Percentiles rank a stretch among this genome's conserved stretches.
phyloP scores from a whole-genome alignment of 2,113 vertebrate species.

The Centropus unirufus region DNA sequence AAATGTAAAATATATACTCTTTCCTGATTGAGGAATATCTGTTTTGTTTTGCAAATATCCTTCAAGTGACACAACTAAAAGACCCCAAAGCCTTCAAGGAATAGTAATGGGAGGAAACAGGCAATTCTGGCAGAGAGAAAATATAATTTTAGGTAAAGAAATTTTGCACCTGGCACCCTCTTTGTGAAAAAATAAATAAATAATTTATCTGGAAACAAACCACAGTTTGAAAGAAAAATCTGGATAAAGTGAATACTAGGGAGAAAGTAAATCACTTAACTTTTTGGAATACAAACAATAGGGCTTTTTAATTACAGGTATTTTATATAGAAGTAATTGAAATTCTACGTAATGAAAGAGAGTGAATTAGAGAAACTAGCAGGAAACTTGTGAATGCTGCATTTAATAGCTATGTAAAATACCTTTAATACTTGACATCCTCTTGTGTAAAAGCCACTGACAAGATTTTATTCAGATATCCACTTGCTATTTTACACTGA shows the following conservation, averaged over 20 bases:
- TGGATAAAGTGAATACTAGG: background rate
- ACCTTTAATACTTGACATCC: background rate
- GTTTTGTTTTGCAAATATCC: background rate
- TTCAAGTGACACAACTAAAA: background rate
- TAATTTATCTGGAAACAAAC: background rate
- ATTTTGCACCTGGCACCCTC: background rate
- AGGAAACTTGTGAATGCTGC: background rate
- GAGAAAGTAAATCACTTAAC: background rate
- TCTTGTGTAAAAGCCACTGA: background rate
- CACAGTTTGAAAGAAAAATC: background rate
- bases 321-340: background rate
- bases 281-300: background rate
- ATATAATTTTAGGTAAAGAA: background rate
- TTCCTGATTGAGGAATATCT: background rate
- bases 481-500: conserved; percentile 10
- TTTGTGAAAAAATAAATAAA: background rate
- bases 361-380: background rate
- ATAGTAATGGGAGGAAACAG: background rate
- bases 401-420: background rate
- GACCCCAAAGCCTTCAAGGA: background rate
- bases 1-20: background rate
- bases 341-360: background rate
- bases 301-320: background rate
- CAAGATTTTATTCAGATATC: conserved; percentile 2
- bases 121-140: background rate